Conservation (phyloP, 2,888 invertebrate genomes). For the Xiphydria camelus region DNA sequence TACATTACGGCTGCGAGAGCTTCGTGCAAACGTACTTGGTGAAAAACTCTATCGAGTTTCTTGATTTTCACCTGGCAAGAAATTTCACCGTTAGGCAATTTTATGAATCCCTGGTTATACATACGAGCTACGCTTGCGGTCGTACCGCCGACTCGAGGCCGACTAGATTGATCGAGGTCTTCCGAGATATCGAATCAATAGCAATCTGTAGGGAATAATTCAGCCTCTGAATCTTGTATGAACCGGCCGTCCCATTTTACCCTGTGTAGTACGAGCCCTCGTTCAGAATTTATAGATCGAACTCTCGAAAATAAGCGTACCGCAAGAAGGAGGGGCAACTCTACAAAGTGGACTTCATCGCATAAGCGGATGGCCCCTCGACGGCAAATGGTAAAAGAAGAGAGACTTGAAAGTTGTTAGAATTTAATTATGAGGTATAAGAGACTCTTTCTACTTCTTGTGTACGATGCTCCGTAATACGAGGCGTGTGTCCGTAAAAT, state of each 20-base stretch:
- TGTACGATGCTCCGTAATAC: too few relatives aligned
- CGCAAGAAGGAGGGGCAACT: constrained; percentile 1
- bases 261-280: constrained; percentile 14
- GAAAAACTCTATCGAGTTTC: too few relatives aligned
- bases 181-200: constrained; percentile 27
- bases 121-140: neutral
- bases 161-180: constrained; percentile 10
- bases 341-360: constrained; percentile 15
- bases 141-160: neutral
- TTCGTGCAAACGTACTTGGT: too few relatives aligned
- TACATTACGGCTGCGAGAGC: too few relatives aligned
- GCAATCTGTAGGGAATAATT: constrained; percentile 29
- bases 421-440: constrained; percentile 1
- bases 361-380: constrained; percentile 9
- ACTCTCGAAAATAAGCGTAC: constrained; percentile 22
- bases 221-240: constrained; percentile 27
- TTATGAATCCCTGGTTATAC: too few relatives aligned
- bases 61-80: too few relatives aligned
- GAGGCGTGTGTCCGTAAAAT: too few relatives aligned
- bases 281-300: constrained; percentile 24
- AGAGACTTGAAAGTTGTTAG: neutral
- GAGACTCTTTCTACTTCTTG: too few relatives aligned
- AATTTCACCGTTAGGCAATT: too few relatives aligned
- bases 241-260: constrained; percentile 19
- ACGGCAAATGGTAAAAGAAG: neutral